A percentile compares a stretch with the other conserved stretches of the same genome.
Evolutionary conservation across 2,113 vertebrate genomes (phyloP).

Genomic region (Pandion haliaetus): DNA sequence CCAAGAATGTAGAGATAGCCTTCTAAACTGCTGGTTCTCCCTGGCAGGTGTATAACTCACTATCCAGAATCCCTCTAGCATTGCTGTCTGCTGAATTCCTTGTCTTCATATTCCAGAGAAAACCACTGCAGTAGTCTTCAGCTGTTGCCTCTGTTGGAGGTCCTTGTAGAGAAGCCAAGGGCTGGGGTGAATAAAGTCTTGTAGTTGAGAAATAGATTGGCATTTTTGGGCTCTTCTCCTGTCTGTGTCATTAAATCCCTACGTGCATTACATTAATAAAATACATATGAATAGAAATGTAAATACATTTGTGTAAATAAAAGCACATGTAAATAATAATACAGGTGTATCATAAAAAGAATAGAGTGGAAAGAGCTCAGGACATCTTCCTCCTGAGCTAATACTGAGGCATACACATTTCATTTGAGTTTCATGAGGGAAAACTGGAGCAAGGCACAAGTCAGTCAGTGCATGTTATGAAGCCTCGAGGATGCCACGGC

Average conservation of each 20-base stretch:
- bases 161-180: not conserved
- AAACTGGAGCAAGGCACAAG: not conserved
- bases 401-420: not conserved
- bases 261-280: not conserved
- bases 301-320: not conserved
- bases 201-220: not conserved
- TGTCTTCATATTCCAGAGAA: not conserved
- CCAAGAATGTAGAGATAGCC: not conserved
- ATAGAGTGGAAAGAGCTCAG: not conserved
- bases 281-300: not conserved
- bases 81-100: not conserved
- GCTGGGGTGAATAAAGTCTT: not conserved
- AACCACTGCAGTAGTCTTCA: not conserved
- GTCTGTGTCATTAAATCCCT: not conserved
- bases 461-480: not conserved
- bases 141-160: not conserved
- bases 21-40: not conserved
- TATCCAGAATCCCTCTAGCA: not conserved
- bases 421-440: not conserved
- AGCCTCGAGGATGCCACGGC: not conserved
- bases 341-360: not conserved
- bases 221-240: not conserved
- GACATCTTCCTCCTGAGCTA: not conserved
- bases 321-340: not conserved
- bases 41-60: not conserved